Evolutionary conservation across 1,140 invertebrate genomes (phyloP), one percentile per base, ranked within the genome.

Genomic region (Rhagoletis zephyria): DNA sequence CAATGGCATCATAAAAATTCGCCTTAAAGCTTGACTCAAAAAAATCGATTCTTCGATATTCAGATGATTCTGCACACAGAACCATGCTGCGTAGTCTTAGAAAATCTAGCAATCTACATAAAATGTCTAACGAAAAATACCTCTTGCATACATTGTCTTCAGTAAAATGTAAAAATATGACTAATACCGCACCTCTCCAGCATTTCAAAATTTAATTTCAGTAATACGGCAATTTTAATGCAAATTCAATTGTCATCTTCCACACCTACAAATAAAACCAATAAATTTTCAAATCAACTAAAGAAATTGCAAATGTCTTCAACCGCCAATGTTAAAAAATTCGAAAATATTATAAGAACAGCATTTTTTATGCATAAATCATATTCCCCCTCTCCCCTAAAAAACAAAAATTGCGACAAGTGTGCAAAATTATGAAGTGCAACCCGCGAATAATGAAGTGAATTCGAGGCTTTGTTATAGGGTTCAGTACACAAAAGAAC

Each of bases 381-480:
- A 81, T 56, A 74, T 45, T 30, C 30, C 30, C 30, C 30, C 30
- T 30, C 30, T 30, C 30, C 30, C 30, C 30, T 45, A 6, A 12
- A 63, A 63, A 30, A 42, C 4, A 81, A 81, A 81, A 77, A 56
- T 9, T 81, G 45, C 48, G 74, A 81, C 74, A 81, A 81, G 48
- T 81, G 74, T 81, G 74, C 74, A 81, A 81, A 81, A 81, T 81
- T 81, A 81, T 81, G 48, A 81, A 81, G 74, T 81, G 74, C 74
- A 81, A 81, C 74, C 74, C 74, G 74, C 74, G 74, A 81, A 81
- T 81, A 81, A 81, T 81, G 74, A 81, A 81, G 74, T 81, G 48
- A 10, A 56, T 7, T 5, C 7, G 9, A 5, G 3, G 0, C 3
- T 81, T 56, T 81, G 30, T 30, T 30, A 16, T n/a, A n/a, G 74